Base-by-base conservation (phyloP, 2,888 invertebrate species). In the Strigamia crassipes region DNA sequence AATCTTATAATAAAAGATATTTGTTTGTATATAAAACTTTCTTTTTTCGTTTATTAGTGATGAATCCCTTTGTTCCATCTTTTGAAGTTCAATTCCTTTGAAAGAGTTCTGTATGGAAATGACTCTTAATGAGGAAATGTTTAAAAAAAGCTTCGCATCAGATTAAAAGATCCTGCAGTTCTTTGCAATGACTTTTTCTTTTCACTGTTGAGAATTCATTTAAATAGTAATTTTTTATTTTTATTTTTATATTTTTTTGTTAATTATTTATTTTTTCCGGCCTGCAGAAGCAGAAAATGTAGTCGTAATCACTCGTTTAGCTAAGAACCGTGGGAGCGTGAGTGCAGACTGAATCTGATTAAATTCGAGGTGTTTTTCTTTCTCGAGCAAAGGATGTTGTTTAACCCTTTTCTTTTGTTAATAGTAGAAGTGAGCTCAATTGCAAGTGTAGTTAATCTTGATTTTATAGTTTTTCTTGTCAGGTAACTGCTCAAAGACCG, bases 91-190 rank as follows among this genome's bases (percentile, higher is more conserved):
- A 56, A 56, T 56, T 56, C n/a, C 56, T 56, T 56, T 18, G 38
- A 38, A 38, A 18, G n/a, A 56, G 56, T 56, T 56, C 51, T 51
- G n/a, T n/a, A 56, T 56, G 56, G 56, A 56, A 56, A 56, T 18
- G 56, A 56, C 18, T 51, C 51, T 56, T 56, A 56, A 56, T 56
- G 56, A 56, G 56, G 56, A 56, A 56, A 56, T 56, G 56, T 56
- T 18, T 18, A 18, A 56, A 56, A 56, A 56, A 56, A 56, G n/a
- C 9, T 18, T 56, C 56, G 38, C 56, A 56, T 56, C 56, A 56
- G 56, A 56, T 56, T 56, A 56, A 56, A 56, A 56, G 56, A 56
- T 56, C 18, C n/a, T 21, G 6, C 9, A 18, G 15, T n/a, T 18
- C 18, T 10, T 56, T n/a, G n/a, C n/a, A 56, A 18, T 9, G 21